phyloP scores from a whole-genome alignment of 2,113 vertebrate species.

The Paramisgurnus dabryanus region DNA sequence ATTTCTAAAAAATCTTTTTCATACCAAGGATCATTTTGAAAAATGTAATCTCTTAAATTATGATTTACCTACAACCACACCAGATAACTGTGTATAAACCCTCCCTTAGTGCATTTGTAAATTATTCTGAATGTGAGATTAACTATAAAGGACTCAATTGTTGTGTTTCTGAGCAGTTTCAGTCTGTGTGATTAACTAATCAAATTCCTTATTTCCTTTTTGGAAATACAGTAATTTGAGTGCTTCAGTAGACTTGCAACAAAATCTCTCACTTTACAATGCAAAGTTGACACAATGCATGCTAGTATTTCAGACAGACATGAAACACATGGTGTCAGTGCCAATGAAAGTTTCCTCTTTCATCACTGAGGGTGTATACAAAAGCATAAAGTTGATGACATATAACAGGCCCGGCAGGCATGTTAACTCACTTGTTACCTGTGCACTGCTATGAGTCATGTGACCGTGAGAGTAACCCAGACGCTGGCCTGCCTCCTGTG shows the following conservation, averaged over 20 bases:
- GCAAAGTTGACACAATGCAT: neutral
- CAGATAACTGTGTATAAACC: neutral
- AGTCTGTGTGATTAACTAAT: neutral
- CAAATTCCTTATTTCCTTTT: neutral
- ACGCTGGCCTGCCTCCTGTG: slow-evolving; percentile 23
- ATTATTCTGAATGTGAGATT: neutral
- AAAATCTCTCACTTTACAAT: neutral
- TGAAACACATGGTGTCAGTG: neutral
- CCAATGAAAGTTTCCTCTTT: too few relatives aligned
- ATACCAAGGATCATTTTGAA: neutral
- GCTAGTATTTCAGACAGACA: neutral
- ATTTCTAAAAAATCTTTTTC: too few relatives aligned
- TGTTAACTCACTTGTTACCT: slow-evolving; percentile 29
- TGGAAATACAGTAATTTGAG: neutral
- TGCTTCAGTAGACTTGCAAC: neutral
- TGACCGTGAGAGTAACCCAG: slow-evolving; percentile 23
- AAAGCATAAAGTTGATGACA: neutral
- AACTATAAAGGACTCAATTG: neutral
- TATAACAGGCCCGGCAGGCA: slow-evolving; percentile 23
- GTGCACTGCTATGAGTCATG: slow-evolving; percentile 15
- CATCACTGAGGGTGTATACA: neutral
- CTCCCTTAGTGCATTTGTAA: neutral
- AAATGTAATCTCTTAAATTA: neutral
- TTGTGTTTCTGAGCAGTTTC: neutral
- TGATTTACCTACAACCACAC: neutral